Conservation (phyloP, 2,113 vertebrate species). For the Tor tambroides region DNA sequence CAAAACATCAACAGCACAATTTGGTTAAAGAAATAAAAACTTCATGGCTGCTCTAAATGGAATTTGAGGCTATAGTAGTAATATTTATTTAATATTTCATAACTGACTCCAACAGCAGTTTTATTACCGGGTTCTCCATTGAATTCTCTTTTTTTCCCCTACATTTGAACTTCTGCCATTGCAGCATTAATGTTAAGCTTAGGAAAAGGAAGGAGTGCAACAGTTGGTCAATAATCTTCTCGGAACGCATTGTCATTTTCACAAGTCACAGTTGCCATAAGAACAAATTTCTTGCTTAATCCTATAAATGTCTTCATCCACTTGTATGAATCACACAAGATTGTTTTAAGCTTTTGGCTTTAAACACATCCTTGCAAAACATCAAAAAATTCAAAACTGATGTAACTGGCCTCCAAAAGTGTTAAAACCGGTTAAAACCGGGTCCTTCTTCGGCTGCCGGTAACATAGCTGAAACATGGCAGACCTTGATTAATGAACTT, state of each 20-base stretch:
- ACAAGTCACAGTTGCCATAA: neutral
- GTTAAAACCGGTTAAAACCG: neutral
- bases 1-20: neutral
- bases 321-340: neutral
- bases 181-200: neutral
- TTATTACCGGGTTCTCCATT: neutral
- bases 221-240: neutral
- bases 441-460: neutral
- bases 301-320: neutral
- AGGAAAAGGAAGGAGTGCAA: neutral
- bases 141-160: neutral
- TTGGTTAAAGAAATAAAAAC: too few relatives aligned
- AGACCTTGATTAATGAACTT: constrained; percentile 43
- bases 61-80: neutral
- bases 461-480: constrained; percentile 22
- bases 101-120: neutral
- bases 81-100: neutral
- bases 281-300: neutral
- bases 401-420: neutral
- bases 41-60: too few relatives aligned
- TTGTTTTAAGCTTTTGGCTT: neutral
- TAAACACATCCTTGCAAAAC: neutral
- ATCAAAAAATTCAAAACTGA: neutral
- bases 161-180: constrained; percentile 1
- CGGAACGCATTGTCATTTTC: neutral